Evolutionary conservation across 2,113 vertebrate species (phyloP).

Genomic region (Pogonocichla stellata): DNA sequence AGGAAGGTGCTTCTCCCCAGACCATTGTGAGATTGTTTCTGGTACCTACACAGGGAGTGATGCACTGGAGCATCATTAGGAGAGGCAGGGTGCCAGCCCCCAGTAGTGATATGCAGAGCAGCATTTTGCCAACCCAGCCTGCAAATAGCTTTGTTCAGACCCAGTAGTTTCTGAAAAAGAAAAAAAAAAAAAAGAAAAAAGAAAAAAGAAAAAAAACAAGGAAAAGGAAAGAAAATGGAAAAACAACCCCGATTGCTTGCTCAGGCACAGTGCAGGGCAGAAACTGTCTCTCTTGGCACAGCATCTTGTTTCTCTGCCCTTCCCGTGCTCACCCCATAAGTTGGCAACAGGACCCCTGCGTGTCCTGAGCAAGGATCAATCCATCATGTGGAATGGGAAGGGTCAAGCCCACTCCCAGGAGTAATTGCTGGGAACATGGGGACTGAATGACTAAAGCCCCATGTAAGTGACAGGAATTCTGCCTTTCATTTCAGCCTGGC

Average conservation of each 20-base stretch:
- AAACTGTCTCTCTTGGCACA: background rate
- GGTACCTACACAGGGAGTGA: background rate
- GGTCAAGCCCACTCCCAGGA: background rate
- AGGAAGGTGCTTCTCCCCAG: background rate
- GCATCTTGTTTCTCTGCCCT: background rate
- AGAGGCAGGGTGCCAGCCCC: background rate
- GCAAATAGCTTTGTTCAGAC: background rate
- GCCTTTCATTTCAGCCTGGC: background rate
- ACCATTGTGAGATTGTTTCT: background rate
- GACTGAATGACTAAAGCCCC: conserved; percentile 34
- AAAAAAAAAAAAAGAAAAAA: too few relatives aligned
- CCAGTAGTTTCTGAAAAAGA: background rate
- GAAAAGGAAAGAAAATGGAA: background rate
- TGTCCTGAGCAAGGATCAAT: background rate
- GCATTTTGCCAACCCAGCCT: background rate
- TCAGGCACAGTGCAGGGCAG: background rate
- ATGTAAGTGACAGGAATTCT: background rate
- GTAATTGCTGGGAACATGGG: conserved; percentile 14
- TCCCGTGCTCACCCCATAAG: background rate
- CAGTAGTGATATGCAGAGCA: background rate
- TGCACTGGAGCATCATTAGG: background rate
- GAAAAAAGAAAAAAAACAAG: background rate
- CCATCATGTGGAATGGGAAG: background rate
- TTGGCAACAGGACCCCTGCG: background rate
- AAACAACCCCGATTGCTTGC: background rate